phyloP scores from a whole-genome alignment of 2,888 invertebrate genomes.

The Trachelus tabidus region DNA sequence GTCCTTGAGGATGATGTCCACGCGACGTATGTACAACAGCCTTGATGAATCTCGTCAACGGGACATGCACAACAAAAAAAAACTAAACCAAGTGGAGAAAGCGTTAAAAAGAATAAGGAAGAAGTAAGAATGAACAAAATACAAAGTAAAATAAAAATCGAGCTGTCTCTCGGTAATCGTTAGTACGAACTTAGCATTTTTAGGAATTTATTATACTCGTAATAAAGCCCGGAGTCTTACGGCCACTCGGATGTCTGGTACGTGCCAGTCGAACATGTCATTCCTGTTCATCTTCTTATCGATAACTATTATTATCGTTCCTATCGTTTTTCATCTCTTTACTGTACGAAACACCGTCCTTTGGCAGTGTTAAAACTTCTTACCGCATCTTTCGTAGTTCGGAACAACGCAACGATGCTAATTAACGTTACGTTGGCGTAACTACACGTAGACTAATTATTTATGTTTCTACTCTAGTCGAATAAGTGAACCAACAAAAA shows the following conservation, averaged over 20 bases:
- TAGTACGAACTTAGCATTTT: background rate
- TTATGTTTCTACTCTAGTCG: background rate
- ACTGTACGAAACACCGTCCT: background rate
- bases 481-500: background rate
- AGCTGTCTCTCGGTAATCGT: background rate
- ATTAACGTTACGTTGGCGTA: background rate
- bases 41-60: background rate
- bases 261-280: background rate
- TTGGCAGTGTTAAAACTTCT: background rate
- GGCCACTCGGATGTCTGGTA: background rate
- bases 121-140: conserved; percentile 2
- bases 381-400: background rate
- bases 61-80: background rate
- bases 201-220: conserved; percentile 3
- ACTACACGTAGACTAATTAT: background rate
- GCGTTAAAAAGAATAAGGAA: conserved; percentile 2
- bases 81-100: background rate
- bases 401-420: background rate
- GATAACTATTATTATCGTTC: background rate
- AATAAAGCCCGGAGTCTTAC: background rate
- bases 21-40: background rate
- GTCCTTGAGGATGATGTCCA: background rate
- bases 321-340: background rate
- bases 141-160: background rate
- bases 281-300: background rate